These are phyloP conservation scores for Acheta domesticus DNA, from an alignment of 2,888 invertebrate species.

Conservation along the genomic window DNA sequence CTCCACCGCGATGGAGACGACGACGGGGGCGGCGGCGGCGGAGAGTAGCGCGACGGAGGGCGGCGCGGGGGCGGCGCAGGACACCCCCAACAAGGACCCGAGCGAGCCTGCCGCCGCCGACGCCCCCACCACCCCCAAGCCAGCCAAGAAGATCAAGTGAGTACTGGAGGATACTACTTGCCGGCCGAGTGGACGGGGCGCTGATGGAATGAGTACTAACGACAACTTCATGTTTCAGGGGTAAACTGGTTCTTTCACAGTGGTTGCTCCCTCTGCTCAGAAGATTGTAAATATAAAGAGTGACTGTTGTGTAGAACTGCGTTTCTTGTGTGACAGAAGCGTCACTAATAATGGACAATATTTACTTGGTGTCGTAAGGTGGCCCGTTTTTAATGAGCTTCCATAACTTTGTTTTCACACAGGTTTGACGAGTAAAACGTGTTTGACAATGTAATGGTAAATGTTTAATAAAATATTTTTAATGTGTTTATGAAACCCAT, in stretches of 20 bases:
- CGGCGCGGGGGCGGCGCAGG: slow-evolving; percentile 30
- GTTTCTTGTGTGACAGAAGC: too few relatives aligned
- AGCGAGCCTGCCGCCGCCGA: slow-evolving; percentile 41
- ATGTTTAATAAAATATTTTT: too few relatives aligned
- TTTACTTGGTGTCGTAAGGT: too few relatives aligned
- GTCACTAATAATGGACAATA: too few relatives aligned
- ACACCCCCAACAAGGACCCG: slow-evolving; percentile 30
- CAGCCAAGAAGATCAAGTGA: slow-evolving; percentile 22
- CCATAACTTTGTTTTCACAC: too few relatives aligned
- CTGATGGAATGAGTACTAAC: too few relatives aligned
- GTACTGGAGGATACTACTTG: not conserved
- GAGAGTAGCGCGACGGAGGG: slow-evolving; percentile 24
- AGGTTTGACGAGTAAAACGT: too few relatives aligned
- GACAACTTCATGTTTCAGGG: slow-evolving; percentile 45
- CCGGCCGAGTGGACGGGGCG: too few relatives aligned
- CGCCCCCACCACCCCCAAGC: not conserved
- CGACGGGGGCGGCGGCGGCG: slow-evolving; percentile 30
- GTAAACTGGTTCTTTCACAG: slow-evolving; percentile 53
- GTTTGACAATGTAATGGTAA: too few relatives aligned
- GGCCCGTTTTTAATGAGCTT: too few relatives aligned
- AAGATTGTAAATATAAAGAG: slow-evolving; percentile 24
- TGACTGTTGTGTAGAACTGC: too few relatives aligned
- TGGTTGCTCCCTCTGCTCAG: slow-evolving; percentile 54
- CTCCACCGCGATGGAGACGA: slow-evolving; percentile 45
- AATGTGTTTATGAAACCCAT: too few relatives aligned